Conservation (phyloP, 1,140 invertebrate genomes). For the Contarinia nasturtii region DNA sequence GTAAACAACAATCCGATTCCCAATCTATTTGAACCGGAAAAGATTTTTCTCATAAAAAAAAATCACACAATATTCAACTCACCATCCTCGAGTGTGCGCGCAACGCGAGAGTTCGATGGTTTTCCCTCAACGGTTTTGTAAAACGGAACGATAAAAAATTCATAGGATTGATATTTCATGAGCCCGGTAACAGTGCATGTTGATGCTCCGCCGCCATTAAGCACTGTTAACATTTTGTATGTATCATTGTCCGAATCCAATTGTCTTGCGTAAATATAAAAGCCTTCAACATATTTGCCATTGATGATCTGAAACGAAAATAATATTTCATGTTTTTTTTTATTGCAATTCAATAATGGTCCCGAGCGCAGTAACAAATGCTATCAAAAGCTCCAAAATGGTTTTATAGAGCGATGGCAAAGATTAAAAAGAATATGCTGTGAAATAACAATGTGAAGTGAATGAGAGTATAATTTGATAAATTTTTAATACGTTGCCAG, state of each 20-base stretch:
- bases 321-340: background rate
- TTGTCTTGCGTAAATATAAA: constrained; percentile 34
- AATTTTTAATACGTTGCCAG: too few species aligned
- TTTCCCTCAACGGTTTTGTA: constrained; percentile 56
- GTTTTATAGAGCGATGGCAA: too few species aligned
- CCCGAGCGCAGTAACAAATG: too few species aligned
- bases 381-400: too few species aligned
- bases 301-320: constrained; percentile 29
- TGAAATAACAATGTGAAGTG: too few species aligned
- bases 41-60: too few species aligned
- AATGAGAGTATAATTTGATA: too few species aligned
- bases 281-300: constrained; percentile 40
- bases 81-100: constrained; percentile 56
- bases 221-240: constrained; percentile 41
- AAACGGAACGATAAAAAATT: constrained; percentile 60
- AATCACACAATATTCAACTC: constrained; percentile 21
- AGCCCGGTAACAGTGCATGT: constrained; percentile 46
- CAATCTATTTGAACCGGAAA: too few species aligned
- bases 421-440: too few species aligned
- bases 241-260: constrained; percentile 13
- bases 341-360: background rate
- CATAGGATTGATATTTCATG: constrained; percentile 46
- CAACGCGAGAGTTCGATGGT: constrained; percentile 51
- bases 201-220: constrained; percentile 40
- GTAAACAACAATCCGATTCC: too few species aligned